phyloP scores from a whole-genome alignment of 2,113 vertebrate species.

The Excalfactoria chinensis region DNA sequence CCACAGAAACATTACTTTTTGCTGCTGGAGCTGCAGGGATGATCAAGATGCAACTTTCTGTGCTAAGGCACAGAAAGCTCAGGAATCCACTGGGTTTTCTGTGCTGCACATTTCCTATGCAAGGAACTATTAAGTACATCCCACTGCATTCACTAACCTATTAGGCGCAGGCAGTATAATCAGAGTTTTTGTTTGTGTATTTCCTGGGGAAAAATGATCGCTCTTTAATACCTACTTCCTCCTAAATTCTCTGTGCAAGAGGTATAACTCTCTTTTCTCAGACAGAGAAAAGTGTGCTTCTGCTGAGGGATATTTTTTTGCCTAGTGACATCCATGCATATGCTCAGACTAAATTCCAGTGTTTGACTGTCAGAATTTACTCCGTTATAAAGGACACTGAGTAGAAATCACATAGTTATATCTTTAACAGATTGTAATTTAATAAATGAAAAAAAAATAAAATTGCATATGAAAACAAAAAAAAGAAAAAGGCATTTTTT shows the following conservation, averaged over 20 bases:
- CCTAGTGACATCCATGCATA: background rate
- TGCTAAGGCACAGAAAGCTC: fast-evolving
- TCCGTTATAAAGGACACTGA: background rate
- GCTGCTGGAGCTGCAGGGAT: background rate
- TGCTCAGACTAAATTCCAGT: background rate
- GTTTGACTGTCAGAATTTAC: background rate
- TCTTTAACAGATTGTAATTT: background rate
- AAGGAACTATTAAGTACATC: fast-evolving
- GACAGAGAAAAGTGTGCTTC: background rate
- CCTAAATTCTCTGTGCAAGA: background rate
- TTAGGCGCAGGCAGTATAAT: fast-evolving
- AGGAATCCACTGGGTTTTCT: background rate
- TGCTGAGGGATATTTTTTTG: background rate
- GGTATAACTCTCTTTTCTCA: background rate
- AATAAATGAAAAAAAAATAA: background rate
- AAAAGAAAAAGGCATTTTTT: background rate
- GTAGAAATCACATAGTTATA: background rate
- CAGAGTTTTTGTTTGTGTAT: background rate
- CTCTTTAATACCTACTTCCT: background rate
- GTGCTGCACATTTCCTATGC: fast-evolving
- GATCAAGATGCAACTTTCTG: fast-evolving
- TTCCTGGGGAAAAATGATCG: background rate
- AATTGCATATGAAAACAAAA: background rate
- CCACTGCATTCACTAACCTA: background rate
- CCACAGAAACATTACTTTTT: fast-evolving